These are phyloP conservation scores for Ceratotherium simum DNA, from an alignment of 2,113 vertebrate genomes.

Conservation along the genomic window DNA sequence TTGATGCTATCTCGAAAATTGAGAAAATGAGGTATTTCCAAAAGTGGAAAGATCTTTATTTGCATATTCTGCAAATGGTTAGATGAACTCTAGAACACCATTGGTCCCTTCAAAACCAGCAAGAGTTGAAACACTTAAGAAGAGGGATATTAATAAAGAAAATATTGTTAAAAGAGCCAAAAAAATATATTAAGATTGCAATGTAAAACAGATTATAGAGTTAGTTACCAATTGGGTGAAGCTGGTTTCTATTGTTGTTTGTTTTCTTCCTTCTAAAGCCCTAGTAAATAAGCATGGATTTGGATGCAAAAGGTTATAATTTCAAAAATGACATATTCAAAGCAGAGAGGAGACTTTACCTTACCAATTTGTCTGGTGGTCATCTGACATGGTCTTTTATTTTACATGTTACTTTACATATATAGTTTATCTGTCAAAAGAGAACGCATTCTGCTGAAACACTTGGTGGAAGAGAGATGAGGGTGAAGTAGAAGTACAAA, in stretches of 20 bases:
- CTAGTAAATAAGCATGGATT: neutral
- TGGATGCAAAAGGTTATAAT: neutral
- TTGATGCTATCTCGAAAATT: neutral
- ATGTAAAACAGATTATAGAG: neutral
- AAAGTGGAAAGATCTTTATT: neutral
- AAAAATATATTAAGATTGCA: neutral
- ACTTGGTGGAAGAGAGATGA: slow-evolving; percentile 54
- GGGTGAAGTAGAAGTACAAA: slow-evolving; percentile 44
- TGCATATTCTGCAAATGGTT: neutral
- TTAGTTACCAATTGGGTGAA: neutral
- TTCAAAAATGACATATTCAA: neutral
- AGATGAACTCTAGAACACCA: neutral
- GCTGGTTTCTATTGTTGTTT: neutral
- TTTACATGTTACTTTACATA: slow-evolving; percentile 54
- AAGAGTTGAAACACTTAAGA: neutral
- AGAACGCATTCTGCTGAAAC: slow-evolving; percentile 60
- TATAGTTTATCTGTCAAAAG: slow-evolving; percentile 52
- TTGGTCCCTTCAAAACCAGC: neutral
- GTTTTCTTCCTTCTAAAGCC: neutral
- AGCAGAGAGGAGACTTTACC: neutral
- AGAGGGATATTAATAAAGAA: neutral
- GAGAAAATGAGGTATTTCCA: slow-evolving; percentile 24
- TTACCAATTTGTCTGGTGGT: slow-evolving; percentile 20
- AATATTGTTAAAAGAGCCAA: slow-evolving; percentile 20
- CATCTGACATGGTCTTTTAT: slow-evolving; percentile 52